These are phyloP conservation scores for Danionella dracula DNA, from an alignment of 2,797 vertebrate species.

Conservation along the genomic window DNA sequence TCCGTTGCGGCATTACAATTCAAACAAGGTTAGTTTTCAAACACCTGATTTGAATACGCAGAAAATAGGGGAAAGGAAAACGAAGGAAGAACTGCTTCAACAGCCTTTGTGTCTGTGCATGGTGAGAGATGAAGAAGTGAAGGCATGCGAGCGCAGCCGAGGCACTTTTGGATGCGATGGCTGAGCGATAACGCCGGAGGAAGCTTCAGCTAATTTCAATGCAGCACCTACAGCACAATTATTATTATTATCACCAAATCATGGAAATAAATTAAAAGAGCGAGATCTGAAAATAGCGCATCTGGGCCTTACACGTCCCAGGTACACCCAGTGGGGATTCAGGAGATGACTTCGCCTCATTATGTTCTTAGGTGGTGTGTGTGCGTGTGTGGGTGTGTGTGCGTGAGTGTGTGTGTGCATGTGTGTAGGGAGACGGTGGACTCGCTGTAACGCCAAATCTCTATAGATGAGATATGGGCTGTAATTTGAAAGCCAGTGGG, in stretches of 20 bases:
- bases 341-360: slow-evolving; percentile 67
- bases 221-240: slow-evolving; percentile 78
- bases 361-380: slow-evolving; percentile 52
- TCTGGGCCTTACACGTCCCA: slow-evolving; percentile 70
- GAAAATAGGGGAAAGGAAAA: slow-evolving; percentile 44
- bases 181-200: slow-evolving; percentile 66
- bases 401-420: slow-evolving; percentile 42
- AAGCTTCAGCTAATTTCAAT: slow-evolving; percentile 81
- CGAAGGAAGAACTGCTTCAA: slow-evolving; percentile 56
- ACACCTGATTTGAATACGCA: slow-evolving; percentile 78
- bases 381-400: slow-evolving; percentile 42
- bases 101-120: slow-evolving; percentile 61
- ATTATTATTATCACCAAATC: slow-evolving; percentile 82
- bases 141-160: slow-evolving; percentile 27
- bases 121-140: slow-evolving; percentile 30
- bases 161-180: slow-evolving; percentile 64
- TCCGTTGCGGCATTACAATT: slow-evolving; percentile 70
- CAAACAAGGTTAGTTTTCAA: slow-evolving; percentile 81
- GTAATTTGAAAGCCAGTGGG: slow-evolving; percentile 75
- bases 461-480: slow-evolving; percentile 50
- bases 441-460: slow-evolving; percentile 64
- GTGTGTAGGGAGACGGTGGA: slow-evolving; percentile 57
- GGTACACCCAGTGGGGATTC: slow-evolving; percentile 66
- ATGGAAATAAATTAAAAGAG: slow-evolving; percentile 80
- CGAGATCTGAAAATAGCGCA: slow-evolving; percentile 75